Conservation (phyloP, 1,140 invertebrate species). For the Lepidurus packardi region DNA sequence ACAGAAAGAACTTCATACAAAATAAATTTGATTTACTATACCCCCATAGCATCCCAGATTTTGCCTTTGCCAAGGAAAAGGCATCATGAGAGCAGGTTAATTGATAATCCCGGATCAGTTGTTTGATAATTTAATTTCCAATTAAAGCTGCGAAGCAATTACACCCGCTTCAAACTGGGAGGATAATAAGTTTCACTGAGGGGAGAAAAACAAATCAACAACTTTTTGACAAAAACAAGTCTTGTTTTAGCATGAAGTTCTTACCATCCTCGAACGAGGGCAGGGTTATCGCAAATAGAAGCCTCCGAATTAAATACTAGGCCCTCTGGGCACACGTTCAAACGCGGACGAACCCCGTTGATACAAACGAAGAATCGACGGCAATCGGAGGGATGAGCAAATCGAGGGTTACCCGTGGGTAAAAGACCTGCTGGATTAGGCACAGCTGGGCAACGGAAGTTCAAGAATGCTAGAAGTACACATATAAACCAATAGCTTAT, state of each 20-base stretch:
- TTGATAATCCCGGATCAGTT: neutral
- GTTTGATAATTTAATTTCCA: neutral
- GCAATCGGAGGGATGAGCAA: constrained; percentile 73
- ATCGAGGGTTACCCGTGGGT: constrained; percentile 25
- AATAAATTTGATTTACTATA: too few species aligned
- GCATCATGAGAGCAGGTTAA: neutral
- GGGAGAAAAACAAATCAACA: neutral
- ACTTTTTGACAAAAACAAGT: neutral
- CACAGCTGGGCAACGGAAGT: constrained; percentile 57
- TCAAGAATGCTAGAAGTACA: constrained; percentile 54
- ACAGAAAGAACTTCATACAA: too few species aligned
- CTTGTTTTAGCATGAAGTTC: constrained; percentile 35
- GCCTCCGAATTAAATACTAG: constrained; percentile 78
- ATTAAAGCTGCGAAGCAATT: neutral
- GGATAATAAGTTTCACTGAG: neutral
- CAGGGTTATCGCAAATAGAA: constrained; percentile 73
- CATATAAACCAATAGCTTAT: constrained; percentile 13
- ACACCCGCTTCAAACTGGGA: neutral
- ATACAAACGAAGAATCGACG: constrained; percentile 85
- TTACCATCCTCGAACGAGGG: constrained; percentile 81
- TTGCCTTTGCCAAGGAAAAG: neutral
- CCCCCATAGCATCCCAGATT: neutral
- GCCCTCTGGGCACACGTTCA: constrained; percentile 74
- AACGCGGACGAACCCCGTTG: constrained; percentile 73
- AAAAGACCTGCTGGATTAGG: constrained; percentile 7